Evolutionary conservation across 2,113 vertebrate species (phyloP), one percentile per base, ranked within the genome.

Genomic region (Albula glossodonta): DNA sequence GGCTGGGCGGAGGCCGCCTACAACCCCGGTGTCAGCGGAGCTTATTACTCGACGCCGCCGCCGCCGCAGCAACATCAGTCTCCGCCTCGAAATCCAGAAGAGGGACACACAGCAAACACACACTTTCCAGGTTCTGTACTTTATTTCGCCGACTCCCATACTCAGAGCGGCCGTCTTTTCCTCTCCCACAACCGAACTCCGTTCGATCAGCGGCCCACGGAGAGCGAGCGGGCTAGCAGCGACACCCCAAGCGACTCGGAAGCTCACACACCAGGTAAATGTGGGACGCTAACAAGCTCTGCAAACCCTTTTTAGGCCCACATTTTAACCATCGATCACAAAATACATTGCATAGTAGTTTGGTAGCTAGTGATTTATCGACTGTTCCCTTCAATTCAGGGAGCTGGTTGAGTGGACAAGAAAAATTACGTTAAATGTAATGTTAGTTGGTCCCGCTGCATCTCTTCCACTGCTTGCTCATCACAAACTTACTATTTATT

Each of bases 181-280:
- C 41, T 89, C 12, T 11, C 87, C 11, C 86, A 87, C 0, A 88
- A 85, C 2, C 88, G 60, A 31, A 12, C 87, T 0, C 49, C 48
- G 2, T 82, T 77, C 4, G 86, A 89, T 0, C 48, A 74, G 0
- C 81, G 19, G 22, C 48, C 5, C 0, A 88, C 89, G 0, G 91
- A 90, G n/a, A 81, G 10, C n/a, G 86, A 87, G 3, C 88, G 83
- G 9, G 56, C 83, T 48, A 86, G 89, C 2, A 91, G 92, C 56
- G 92, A 93, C 0, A 87, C 85, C 0, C 90, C 93, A 1, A 94
- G 94, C 1, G 94, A 95, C 86, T 92, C 93, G 0, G 95, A 95
- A 78, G 80, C 91, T 0, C 91, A 93, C 86, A 91, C 91, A 0
- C 93, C 94, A 77, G 93, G 94, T 94, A 88, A 81, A 79, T 78